Percentiles rank a stretch among this genome's conserved stretches.
Conservation (phyloP, 2,888 invertebrate species). For the Microplitis deprimator region DNA sequence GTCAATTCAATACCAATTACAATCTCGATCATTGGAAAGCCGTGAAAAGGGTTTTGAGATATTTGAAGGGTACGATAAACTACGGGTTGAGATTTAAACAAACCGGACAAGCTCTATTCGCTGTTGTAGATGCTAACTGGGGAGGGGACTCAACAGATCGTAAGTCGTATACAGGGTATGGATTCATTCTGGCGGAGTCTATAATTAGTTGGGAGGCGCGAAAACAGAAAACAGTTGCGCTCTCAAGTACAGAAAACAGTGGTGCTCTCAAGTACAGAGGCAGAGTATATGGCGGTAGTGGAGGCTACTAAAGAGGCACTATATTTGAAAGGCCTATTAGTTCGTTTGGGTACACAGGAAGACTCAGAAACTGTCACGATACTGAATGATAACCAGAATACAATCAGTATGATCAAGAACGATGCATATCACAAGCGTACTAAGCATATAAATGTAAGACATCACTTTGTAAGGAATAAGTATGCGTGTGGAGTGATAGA, state of each 20-base stretch:
- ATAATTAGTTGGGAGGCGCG: constrained; percentile 42
- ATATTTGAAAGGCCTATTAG: constrained; percentile 33
- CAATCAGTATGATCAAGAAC: constrained; percentile 26
- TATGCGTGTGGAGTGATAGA: constrained; percentile 1
- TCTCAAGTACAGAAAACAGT: constrained; percentile 43
- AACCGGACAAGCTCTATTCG: neutral
- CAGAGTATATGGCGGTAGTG: constrained; percentile 42
- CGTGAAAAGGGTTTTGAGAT: constrained; percentile 34
- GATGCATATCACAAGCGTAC: constrained; percentile 31
- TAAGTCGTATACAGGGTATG: constrained; percentile 45
- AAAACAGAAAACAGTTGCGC: constrained; percentile 43
- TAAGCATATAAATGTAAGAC: constrained; percentile 41
- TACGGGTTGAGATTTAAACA: constrained; percentile 3
- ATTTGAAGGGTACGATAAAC: constrained; percentile 31
- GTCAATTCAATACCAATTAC: constrained; percentile 32
- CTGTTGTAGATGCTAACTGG: constrained; percentile 43
- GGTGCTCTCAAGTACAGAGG: constrained; percentile 43
- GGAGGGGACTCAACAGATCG: constrained; percentile 34
- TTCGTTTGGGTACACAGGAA: constrained; percentile 14
- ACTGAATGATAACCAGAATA: constrained; percentile 35
- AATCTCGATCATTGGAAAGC: constrained; percentile 36
- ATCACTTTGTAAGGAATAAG: constrained; percentile 38
- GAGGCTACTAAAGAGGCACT: constrained; percentile 44
- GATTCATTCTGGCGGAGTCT: constrained; percentile 32
- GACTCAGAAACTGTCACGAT: neutral